Conservation (phyloP, 2,113 vertebrate genomes). For the Indicator indicator region DNA sequence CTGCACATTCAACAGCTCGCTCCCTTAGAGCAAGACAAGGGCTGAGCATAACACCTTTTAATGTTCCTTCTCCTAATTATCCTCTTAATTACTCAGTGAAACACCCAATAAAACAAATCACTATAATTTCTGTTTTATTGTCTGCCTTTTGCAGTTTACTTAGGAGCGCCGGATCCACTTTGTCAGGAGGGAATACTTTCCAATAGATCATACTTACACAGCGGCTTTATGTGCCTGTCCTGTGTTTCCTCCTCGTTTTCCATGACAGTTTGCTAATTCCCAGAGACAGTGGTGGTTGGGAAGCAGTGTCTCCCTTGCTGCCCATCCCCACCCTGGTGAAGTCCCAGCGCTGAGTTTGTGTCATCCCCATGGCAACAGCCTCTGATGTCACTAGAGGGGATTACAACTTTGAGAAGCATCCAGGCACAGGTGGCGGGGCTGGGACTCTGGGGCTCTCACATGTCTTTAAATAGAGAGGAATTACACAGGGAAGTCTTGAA, state of each 20-base stretch:
- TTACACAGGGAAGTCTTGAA: background rate
- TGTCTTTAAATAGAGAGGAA: background rate
- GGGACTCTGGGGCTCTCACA: background rate
- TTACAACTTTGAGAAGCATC: conserved; percentile 22
- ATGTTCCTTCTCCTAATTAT: conserved; percentile 48
- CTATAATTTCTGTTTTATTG: conserved; percentile 30
- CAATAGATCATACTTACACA: conserved; percentile 2
- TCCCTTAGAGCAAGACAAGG: background rate
- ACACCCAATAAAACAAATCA: conserved; percentile 71
- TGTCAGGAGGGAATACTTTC: conserved; percentile 16
- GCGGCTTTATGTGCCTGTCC: background rate
- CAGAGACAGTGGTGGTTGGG: background rate
- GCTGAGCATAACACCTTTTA: background rate
- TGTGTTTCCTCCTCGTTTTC: conserved; percentile 2
- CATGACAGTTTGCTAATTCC: conserved; percentile 29
- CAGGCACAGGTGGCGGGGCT: background rate
- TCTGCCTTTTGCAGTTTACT: conserved; percentile 1
- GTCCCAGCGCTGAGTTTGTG: conserved; percentile 54
- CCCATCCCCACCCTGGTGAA: background rate
- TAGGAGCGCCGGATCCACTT: background rate
- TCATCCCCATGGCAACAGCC: conserved; percentile 63
- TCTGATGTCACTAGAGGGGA: conserved; percentile 49
- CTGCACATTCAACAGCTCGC: background rate
- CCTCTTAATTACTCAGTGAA: conserved; percentile 67
- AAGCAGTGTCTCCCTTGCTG: conserved; percentile 7